These are phyloP conservation scores for Dasysyrphus albostriatus DNA, from an alignment of 2,888 invertebrate genomes.

Conservation along the genomic window DNA sequence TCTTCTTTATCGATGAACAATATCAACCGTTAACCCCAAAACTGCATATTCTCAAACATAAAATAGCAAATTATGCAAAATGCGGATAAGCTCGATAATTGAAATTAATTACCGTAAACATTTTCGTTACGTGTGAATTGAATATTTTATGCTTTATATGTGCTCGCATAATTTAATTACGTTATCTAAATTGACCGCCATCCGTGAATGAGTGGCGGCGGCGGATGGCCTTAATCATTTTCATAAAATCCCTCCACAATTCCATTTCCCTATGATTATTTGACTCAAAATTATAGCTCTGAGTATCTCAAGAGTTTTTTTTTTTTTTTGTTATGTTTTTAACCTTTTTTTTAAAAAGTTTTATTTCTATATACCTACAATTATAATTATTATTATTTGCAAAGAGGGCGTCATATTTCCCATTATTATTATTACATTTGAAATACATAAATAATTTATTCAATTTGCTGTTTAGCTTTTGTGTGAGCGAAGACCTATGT, in stretches of 20 bases:
- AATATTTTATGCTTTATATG: conserved; percentile 75
- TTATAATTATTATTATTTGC: not conserved
- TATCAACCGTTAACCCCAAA: conserved; percentile 64
- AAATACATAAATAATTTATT: conserved; percentile 41
- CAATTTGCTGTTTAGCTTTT: conserved; percentile 34
- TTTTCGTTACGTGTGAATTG: conserved; percentile 75
- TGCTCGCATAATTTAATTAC: conserved; percentile 77
- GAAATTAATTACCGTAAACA: conserved; percentile 78
- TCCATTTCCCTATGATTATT: conserved; percentile 3
- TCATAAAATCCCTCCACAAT: conserved; percentile 16
- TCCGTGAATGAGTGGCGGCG: conserved; percentile 60
- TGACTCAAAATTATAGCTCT: conserved; percentile 16
- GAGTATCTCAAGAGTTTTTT: conserved; percentile 44
- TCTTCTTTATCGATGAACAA: conserved; percentile 49
- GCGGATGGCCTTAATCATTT: conserved; percentile 52
- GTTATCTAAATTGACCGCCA: conserved; percentile 76
- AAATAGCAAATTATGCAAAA: conserved; percentile 77
- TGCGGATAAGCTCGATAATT: conserved; percentile 77
- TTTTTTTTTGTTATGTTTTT: conserved; percentile 9
- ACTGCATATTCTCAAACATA: conserved; percentile 64
- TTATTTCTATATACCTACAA: not conserved
- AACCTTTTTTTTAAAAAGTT: not conserved
- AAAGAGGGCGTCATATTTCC: conserved; percentile 28
- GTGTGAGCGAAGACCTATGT: conserved; percentile 36
- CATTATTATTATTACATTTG: conserved; percentile 37